phyloP scores from a whole-genome alignment of 2,888 invertebrate genomes.

The Noctua janthina region DNA sequence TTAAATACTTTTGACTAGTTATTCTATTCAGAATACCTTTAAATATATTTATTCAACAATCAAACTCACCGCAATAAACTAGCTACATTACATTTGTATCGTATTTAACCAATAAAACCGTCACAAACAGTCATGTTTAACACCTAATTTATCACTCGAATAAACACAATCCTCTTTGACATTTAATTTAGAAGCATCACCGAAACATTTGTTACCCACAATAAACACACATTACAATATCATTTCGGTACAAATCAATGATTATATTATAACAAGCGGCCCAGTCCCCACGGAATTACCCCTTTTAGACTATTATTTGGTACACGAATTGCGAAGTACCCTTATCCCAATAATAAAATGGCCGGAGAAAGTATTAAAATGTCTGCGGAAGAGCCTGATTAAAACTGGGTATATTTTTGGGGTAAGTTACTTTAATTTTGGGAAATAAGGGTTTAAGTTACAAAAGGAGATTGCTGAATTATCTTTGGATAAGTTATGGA shows the following conservation, averaged over 20 bases:
- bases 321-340: conserved; percentile 48
- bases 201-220: conserved; percentile 44
- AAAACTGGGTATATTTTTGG: conserved; percentile 28
- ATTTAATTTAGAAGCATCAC: conserved; percentile 52
- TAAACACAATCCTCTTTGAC: conserved; percentile 24
- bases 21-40: not conserved
- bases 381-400: conserved; percentile 30
- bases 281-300: conserved; percentile 25
- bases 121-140: conserved; percentile 14
- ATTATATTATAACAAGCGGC: conserved; percentile 39
- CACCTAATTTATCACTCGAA: conserved; percentile 45
- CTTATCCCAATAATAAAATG: conserved; percentile 45
- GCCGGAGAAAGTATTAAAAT: conserved; percentile 50
- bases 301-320: conserved; percentile 49
- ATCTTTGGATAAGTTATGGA: not conserved
- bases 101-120: conserved; percentile 16
- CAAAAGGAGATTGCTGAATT: not conserved
- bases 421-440: conserved; percentile 15
- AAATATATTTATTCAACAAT: not conserved
- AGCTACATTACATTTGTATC: not conserved
- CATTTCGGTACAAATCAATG: conserved; percentile 60
- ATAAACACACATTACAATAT: conserved; percentile 45
- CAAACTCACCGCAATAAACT: not conserved
- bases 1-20: too few species aligned
- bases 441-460: not conserved